Evolutionary conservation across 2,888 invertebrate genomes (phyloP), one percentile per base, ranked within the genome.

Genomic region (Idaea biselata): DNA sequence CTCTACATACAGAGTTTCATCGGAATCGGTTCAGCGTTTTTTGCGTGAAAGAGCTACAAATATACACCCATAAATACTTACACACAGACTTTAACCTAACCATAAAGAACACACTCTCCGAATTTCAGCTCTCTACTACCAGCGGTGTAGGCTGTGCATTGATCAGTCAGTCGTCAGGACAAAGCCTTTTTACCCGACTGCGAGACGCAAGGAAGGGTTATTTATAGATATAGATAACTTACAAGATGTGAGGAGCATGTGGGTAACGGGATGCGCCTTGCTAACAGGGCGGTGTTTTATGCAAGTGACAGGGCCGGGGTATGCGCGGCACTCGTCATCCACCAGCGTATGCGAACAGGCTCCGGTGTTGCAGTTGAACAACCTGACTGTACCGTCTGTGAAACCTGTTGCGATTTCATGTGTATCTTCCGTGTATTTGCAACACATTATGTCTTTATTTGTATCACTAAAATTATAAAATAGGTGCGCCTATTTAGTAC

Each of bases 201-300:
- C 5, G 25, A 25, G 5, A 1, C 25, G 25, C 25, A 5, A 5
- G 25, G 25, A 1, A 25, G 8, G 11, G 44, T 0, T 44, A 44
- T 11, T 44, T 8, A 17, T 44, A n/a, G 11, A 25, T 18, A 59
- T n/a, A 56, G 16, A 11, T 18, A 58, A 86, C 93, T 93, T 83
- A 95, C 95, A 95, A 65, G 94, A 93, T 60, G 94, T 90, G 18
- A 94, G 83, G 58, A 94, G 78, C 68, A 90, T 93, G 73, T 94
- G 93, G 44, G 93, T 93, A 62, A 94, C 88, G n/a, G 94, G 94
- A 79, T 94, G 93, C 63, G 93, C 90, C 76, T 91, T 93, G 75
- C 93, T 93, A 68, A 94, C 88, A 16, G 94, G 94, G 58, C 94
- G 88, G 75, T 95, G 94, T 76, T 94, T 94, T 71, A 95, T 93